Evolutionary conservation across 2,888 invertebrate genomes (phyloP), one percentile per base, ranked within the genome.

Genomic region (Phengaris alcon): DNA sequence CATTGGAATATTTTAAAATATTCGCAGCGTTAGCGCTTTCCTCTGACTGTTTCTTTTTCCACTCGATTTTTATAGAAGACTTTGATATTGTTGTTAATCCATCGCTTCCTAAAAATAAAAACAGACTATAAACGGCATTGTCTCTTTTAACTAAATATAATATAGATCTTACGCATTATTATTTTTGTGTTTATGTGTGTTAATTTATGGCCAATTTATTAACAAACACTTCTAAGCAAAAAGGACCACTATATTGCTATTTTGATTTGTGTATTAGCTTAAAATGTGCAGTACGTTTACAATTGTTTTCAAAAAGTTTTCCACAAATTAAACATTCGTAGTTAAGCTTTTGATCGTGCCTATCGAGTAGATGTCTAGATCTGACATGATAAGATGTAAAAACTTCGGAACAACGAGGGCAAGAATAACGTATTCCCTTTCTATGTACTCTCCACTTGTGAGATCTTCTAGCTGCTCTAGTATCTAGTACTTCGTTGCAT

Each of bases 301-400:
- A 88, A 51, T 85, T 88, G 0, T 88, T 87, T 55, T 86, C 87
- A 77, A 91, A 91, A 0, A 81, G 78, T 78, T 87, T 88, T 0
- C 84, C 86, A 75, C 91, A 92, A 74, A 81, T 77, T 10, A 83
- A 79, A 76, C 91, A 93, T 12, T 80, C 81, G 75, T 89, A 90
- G 59, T 86, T 84, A 44, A 80, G 83, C 77, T 80, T 85, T 76
- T 82, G 86, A 8, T 83, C 86, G 64, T 93, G 93, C 5, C 81
- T 81, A 10, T 89, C 87, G 0, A 88, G 84, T 64, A 93, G 82
- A 82, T 93, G 93, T 75, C 87, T 91, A 0, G 84, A 84, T 79
- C 93, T 85, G 2, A 85, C 81, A 74, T 89, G 86, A 75, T 93
- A 93, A 1, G 87, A 85, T 0, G 87, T 89, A 72, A 93, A 93